Base-by-base conservation (phyloP, 2,888 invertebrate species). In the Amorpha juglandis region DNA sequence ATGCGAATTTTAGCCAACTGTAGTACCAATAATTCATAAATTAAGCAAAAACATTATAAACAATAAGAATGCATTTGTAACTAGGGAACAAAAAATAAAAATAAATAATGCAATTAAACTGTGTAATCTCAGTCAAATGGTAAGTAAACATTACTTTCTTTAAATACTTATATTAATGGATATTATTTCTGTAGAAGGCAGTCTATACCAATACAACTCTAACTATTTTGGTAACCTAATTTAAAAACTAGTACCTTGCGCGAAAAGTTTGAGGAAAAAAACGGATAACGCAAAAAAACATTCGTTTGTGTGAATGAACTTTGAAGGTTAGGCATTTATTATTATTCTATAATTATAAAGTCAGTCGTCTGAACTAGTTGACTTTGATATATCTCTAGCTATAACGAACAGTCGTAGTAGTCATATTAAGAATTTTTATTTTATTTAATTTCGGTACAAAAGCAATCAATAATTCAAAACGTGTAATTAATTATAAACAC, bases 261-360 rank as follows among this genome's bases (percentile, higher is more conserved):
- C 12, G 58, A 19, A 58, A 55, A 11, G 12, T 11, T 45, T 19
- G 38, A 19, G 19, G 58, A 38, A 42, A 42, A 58, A 42, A 0
- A 38, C 38, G 12, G 58, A 42, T 42, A 19, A 19, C 12, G 42
- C 52, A 52, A 52, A 52, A 27, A 52, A 27, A 52, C 19, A 52
- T 33, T 33, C 12, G 14, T n/a, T 19, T 16, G 7, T 12, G 38
- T 58, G 58, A 58, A 58, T 58, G 58, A 58, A 58, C 58, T 58
- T 58, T 58, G 58, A 58, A 58, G 58, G 58, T 19, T 42, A 58
- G 12, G 19, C 1, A 38, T 38, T 38, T 19, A 19, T 50, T 48
- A n/a, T 48, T 50, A 19, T 58, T 58, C 19, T 19, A 42, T 42
- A 42, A 27, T 38, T 16, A 38, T 42, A 19, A 38, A 16, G 42